Evolutionary conservation across 1,140 invertebrate genomes (phyloP), one percentile per base, ranked within the genome.

Genomic region (Drosophila repletoides): DNA sequence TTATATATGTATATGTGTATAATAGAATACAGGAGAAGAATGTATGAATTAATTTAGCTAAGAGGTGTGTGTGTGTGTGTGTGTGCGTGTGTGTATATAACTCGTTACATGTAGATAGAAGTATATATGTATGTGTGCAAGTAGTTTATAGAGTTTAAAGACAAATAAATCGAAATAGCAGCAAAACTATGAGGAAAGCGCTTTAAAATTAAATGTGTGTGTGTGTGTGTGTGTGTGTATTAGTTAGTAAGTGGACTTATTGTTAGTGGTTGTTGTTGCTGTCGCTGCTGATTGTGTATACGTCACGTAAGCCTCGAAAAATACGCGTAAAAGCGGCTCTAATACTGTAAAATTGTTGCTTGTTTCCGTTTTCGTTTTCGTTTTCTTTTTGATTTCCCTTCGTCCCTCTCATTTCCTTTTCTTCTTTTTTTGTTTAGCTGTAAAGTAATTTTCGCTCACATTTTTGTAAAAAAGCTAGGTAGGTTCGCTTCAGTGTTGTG

Each of bases 271-370:
- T 67, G 68, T 33, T 79, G 65, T 60, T 79, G 60, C 48, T 67
- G 68, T 33, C 73, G 65, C 61, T 84, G 80, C 71, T 65, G 71
- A 79, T 83, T 83, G 79, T 84, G 79, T 83, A 83, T 83, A 83
- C 79, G 79, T 83, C 79, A 79, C 66, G 79, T 83, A 66, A 70
- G 79, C 79, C 59, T 83, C 80, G 58, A 86, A 83, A 83, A 83
- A 83, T 83, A 83, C 72, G 79, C 79, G 72, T 74, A 79, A 83
- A n/a, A 79, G 79, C 79, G 83, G 79, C 79, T 83, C 72, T 83
- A 83, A 83, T 83, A 83, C 77, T 83, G 77, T 83, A 84, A 84
- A 83, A 79, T 83, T 83, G 77, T 84, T 83, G 79, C 79, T 63
- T 81, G 76, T 48, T 49, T 34, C 40, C 33, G 29, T 24, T 26